phyloP scores from a whole-genome alignment of 1,140 invertebrate species.

The Drosophila nigromelanica region DNA sequence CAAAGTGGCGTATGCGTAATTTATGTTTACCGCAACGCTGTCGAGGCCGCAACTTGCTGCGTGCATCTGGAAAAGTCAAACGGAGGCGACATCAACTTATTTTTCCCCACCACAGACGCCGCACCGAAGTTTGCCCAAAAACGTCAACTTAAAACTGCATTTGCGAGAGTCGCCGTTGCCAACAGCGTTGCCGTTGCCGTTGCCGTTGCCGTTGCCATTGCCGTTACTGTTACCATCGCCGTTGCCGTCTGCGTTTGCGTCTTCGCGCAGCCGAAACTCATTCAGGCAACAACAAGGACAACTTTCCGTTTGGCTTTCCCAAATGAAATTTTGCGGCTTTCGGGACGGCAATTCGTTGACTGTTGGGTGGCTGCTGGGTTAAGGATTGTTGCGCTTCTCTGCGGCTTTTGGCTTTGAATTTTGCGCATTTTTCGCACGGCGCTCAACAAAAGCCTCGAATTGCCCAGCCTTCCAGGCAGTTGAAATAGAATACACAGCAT shows the following conservation, averaged over 20 bases:
- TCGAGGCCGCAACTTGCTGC: background rate
- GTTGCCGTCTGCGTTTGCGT: background rate
- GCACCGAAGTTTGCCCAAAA: constrained; percentile 27
- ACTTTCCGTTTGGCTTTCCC: constrained; percentile 47
- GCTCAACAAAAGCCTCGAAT: constrained; percentile 28
- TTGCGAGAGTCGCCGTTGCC: background rate
- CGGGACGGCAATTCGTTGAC: constrained; percentile 19
- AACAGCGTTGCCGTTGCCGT: background rate
- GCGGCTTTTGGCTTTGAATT: constrained; percentile 38
- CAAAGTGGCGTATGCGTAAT: constrained; percentile 40
- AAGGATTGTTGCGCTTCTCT: constrained; percentile 29
- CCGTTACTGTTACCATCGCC: background rate
- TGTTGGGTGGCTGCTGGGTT: background rate
- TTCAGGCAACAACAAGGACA: constrained; percentile 31
- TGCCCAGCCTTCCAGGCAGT: constrained; percentile 6
- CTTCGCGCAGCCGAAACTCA: constrained; percentile 23
- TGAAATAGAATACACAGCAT: constrained; percentile 13
- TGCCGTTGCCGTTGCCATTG: background rate
- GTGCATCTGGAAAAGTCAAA: constrained; percentile 1
- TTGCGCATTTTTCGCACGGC: constrained; percentile 35
- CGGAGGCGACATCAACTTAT: constrained; percentile 14
- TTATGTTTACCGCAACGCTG: constrained; percentile 33
- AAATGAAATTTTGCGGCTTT: constrained; percentile 60
- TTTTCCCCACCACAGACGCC: constrained; percentile 19
- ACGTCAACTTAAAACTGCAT: constrained; percentile 12